Percentiles rank a stretch among this genome's conserved stretches.
Conservation (phyloP, 2,797 vertebrate genomes). For the Sebastes ruberrimus region DNA sequence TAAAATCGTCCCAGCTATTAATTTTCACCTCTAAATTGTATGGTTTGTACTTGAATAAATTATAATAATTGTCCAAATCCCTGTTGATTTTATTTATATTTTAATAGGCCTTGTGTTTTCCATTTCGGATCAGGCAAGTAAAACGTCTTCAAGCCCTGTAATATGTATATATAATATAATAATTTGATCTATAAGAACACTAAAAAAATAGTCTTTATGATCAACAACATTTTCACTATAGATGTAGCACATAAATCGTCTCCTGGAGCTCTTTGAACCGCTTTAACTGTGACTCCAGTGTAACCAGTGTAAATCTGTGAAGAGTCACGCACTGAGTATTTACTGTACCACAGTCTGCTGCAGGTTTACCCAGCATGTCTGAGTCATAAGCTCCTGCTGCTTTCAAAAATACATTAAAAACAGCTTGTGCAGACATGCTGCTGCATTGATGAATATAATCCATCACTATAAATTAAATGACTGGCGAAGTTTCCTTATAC, state of each 20-base stretch:
- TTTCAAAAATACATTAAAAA: constrained; percentile 30
- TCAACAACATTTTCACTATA: background rate
- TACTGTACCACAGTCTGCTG: constrained; percentile 23
- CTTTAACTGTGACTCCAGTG: background rate
- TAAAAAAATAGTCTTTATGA: background rate
- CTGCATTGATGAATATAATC: constrained; percentile 41
- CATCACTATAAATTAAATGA: constrained; percentile 26
- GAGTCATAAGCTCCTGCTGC: constrained; percentile 34
- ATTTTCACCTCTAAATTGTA: accelerated
- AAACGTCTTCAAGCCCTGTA: background rate
- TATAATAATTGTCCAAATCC: too few relatives aligned
- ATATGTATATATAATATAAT: background rate
- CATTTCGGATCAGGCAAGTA: too few relatives aligned
- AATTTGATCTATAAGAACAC: background rate
- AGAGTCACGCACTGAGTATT: constrained; percentile 16
- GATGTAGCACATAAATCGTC: background rate
- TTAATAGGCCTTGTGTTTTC: too few relatives aligned
- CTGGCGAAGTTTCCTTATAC: background rate
- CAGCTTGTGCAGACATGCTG: constrained; percentile 6
- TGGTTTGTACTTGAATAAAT: too few relatives aligned
- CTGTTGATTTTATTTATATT: too few relatives aligned
- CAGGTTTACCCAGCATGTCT: constrained; percentile 17
- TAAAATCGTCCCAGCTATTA: too few relatives aligned
- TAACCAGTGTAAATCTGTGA: background rate
- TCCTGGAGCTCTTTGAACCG: too few relatives aligned